Evolutionary conservation across 2,113 vertebrate genomes (phyloP).

Genomic region (Notothenia coriiceps): DNA sequence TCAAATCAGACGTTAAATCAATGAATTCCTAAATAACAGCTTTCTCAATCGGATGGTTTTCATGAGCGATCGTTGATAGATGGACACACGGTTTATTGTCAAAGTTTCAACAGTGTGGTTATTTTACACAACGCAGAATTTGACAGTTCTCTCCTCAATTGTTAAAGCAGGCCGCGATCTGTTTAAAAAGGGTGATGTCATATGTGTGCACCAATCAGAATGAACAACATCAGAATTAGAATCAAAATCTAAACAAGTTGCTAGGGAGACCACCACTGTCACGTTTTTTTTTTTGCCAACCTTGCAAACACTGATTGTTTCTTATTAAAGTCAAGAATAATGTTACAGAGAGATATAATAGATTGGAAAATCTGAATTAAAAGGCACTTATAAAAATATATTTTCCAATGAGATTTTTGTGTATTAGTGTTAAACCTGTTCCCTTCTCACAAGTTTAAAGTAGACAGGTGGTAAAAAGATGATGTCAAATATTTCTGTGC

Average conservation of each 20-base stretch:
- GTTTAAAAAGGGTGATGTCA: conserved; percentile 26
- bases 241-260: too few species aligned
- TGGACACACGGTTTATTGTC: not conserved
- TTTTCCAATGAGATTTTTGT: not conserved
- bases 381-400: not conserved
- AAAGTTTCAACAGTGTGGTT: not conserved
- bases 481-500: not conserved
- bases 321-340: not conserved
- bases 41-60: not conserved
- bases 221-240: too few species aligned
- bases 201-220: conserved; percentile 21
- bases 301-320: too few species aligned
- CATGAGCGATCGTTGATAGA: not conserved
- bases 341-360: not conserved
- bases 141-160: not conserved
- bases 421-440: not conserved
- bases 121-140: not conserved
- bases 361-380: not conserved
- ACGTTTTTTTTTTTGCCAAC: too few species aligned
- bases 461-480: not conserved
- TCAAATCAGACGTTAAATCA: not conserved
- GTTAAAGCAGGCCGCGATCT: not conserved
- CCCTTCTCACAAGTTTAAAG: not conserved
- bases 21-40: not conserved
- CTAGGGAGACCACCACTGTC: too few species aligned